These are phyloP conservation scores for Apotomis capreana DNA, from an alignment of 2,888 invertebrate genomes.

Conservation along the genomic window DNA sequence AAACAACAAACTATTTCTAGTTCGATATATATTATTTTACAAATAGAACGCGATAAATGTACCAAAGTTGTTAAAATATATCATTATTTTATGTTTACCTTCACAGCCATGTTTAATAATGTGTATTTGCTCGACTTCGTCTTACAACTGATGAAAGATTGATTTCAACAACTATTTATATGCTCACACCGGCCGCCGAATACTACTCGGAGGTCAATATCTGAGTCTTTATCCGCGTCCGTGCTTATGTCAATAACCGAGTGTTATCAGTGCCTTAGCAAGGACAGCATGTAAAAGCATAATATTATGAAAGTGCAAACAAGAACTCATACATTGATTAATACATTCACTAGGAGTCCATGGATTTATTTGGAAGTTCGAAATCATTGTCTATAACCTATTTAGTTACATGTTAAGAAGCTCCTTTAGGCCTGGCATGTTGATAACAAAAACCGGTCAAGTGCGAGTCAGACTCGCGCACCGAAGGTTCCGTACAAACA, in stretches of 20 bases:
- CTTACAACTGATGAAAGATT: conserved; percentile 60
- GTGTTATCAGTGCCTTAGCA: neutral
- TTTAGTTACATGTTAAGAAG: too few relatives aligned
- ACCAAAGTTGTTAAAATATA: too few relatives aligned
- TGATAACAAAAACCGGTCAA: too few relatives aligned
- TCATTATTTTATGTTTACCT: conserved; percentile 53
- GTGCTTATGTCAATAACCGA: neutral
- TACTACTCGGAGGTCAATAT: conserved; percentile 66
- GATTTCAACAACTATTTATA: conserved; percentile 63
- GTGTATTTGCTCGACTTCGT: conserved; percentile 55
- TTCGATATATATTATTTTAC: too few relatives aligned
- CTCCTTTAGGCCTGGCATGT: too few relatives aligned
- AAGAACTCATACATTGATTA: neutral
- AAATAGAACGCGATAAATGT: neutral
- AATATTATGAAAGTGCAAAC: neutral
- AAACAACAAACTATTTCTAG: too few relatives aligned
- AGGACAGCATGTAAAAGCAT: neutral
- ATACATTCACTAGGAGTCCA: too few relatives aligned
- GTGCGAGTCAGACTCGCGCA: too few relatives aligned
- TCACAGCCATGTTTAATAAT: conserved; percentile 62
- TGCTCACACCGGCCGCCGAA: conserved; percentile 58
- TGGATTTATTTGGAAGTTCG: too few relatives aligned
- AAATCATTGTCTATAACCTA: too few relatives aligned
- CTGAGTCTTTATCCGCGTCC: conserved; percentile 55
- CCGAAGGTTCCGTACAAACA: too few relatives aligned